Evolutionary conservation across 53 echinoderm and acorn worm genomes (phyloP).

Genomic region (Holothuria leucospilota): DNA sequence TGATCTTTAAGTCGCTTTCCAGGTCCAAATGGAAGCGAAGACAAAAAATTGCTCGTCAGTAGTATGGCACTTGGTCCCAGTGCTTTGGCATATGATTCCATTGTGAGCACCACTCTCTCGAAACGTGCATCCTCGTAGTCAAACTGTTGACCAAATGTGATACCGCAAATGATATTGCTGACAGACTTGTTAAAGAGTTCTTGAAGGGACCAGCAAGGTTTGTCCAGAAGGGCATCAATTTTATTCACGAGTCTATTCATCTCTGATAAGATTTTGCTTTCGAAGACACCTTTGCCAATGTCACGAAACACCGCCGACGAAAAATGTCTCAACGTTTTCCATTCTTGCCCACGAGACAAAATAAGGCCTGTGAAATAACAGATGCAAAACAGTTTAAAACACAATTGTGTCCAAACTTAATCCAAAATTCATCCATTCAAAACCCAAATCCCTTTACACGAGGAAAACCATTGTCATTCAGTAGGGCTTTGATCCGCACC

Average conservation of each 20-base stretch:
- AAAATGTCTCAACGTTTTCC: slow-evolving; percentile 6
- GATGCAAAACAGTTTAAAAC: too few species aligned
- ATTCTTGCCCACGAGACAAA: neutral
- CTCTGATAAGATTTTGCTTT: neutral
- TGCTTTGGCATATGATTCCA: neutral
- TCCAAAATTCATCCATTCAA: too few species aligned
- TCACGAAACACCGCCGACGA: neutral
- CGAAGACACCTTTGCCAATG: slow-evolving; percentile 12
- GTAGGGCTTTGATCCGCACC: too few species aligned
- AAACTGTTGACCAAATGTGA: slow-evolving; percentile 20
- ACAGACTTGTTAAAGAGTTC: neutral
- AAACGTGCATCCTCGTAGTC: slow-evolving; percentile 11
- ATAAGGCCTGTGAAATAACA: neutral
- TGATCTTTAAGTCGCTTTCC: slow-evolving; percentile 15
- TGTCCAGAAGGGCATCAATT: neutral
- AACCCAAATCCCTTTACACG: too few species aligned
- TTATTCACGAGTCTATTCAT: neutral
- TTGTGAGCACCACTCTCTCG: neutral
- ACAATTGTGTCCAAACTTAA: too few species aligned
- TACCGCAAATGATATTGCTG: slow-evolving; percentile 18
- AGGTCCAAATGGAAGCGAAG: slow-evolving; percentile 10
- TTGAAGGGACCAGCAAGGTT: slow-evolving; percentile 10
- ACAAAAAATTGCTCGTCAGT: neutral
- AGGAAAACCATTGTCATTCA: too few species aligned
- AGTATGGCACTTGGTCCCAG: slow-evolving; percentile 9